A percentile compares a stretch with the other conserved stretches of the same genome.
Conservation (phyloP, 2,113 vertebrate genomes). For the Crypturellus undulatus region DNA sequence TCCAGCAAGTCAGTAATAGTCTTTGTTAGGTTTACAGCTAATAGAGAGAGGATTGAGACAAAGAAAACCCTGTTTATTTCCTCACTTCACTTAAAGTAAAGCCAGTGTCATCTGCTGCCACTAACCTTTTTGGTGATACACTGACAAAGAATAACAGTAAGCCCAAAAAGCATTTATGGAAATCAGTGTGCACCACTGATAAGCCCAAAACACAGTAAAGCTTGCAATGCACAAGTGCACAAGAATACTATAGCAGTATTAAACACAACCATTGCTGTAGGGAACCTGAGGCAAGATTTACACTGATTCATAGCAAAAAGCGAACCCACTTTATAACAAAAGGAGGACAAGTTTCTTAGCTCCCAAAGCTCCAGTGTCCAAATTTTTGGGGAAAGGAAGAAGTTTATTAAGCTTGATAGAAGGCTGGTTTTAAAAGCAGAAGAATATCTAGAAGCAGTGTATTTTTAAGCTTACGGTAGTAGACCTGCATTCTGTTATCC, state of each 20-base stretch:
- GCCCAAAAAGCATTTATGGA: background rate
- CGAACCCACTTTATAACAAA: background rate
- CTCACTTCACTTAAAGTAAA: background rate
- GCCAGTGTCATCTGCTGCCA: fast-evolving
- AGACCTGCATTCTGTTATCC: background rate
- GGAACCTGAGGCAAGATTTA: background rate
- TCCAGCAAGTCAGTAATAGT: background rate
- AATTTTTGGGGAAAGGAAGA: background rate
- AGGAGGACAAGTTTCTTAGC: background rate
- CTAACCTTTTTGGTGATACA: background rate
- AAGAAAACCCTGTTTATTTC: background rate
- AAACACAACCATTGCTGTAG: background rate
- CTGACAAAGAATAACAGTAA: background rate
- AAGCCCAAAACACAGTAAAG: background rate
- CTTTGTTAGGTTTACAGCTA: background rate
- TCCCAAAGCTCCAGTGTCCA: background rate
- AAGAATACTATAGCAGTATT: fast-evolving
- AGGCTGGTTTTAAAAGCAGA: fast-evolving
- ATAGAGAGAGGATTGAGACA: background rate
- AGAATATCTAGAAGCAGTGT: background rate
- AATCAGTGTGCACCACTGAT: fast-evolving
- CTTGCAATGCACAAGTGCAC: fast-evolving
- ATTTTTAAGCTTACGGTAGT: background rate
- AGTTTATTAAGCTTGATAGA: fast-evolving
- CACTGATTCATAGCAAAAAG: background rate